Base-by-base conservation (phyloP, 1,140 invertebrate species). In the Notospermus geniculatus region DNA sequence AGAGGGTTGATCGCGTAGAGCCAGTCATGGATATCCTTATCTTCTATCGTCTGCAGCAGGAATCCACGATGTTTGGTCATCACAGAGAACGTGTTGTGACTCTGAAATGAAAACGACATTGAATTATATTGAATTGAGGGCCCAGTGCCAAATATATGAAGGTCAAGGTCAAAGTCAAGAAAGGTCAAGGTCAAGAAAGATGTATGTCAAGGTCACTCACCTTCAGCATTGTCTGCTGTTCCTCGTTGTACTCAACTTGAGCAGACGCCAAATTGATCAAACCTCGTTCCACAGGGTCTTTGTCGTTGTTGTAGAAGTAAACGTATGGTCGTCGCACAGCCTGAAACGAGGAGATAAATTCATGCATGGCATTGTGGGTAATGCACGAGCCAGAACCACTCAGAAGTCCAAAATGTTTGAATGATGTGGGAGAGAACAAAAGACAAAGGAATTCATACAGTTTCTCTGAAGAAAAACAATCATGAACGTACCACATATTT, bases 21-120 rank as follows among this genome's bases (percentile, higher is more conserved):
- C 97, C 97, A 99, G 80, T 99, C 97, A 82, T 98, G 93, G 54
- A 99, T 93, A 79, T 99, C 97, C 82, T 96, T 96, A 76, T 97
- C 93, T 52, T 91, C 89, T 41, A 96, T 82, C 0, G 95, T 97
- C 84, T 99, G 97, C 69, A 99, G 86, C 62, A 98, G 83, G 79
- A 96, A 98, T 62, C 93, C 94, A 70, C 95, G 87, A 80, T 98
- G 93, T 83, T 95, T 96, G 67, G 95, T 98, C 62, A 97, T 90
- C 68, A 99, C 93, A 74, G 95, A 95, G 76, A 79, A 86, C 72
- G 85, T 85, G 65, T 87, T 86, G 30, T 81, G 80, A 11, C 80
- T 82, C 81, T 83, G 67, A 30, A 68, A 65, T 70, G 25, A 57
- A 65, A 43, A 13, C 19, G n/a, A n/a, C 39, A 43, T 43, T 19